These are phyloP conservation scores for Callipepla squamata DNA, from an alignment of 2,113 vertebrate genomes.

Conservation along the genomic window DNA sequence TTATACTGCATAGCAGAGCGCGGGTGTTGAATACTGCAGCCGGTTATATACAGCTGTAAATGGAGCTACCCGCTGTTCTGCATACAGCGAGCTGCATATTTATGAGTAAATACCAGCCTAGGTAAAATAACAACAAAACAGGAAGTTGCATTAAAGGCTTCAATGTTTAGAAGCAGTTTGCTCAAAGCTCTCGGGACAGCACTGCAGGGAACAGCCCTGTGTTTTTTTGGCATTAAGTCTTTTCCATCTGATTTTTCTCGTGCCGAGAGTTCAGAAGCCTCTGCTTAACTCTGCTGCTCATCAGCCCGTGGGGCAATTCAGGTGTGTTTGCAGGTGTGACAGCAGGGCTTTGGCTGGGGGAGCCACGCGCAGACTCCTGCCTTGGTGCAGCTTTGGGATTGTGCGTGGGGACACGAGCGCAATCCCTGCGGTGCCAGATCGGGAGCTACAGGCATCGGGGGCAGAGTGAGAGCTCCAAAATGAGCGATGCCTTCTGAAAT, in stretches of 20 bases:
- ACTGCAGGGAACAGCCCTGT: background rate
- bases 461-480: background rate
- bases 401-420: rapidly evolving
- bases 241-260: conserved; percentile 48
- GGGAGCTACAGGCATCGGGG: background rate
- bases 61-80: conserved; percentile 64
- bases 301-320: conserved; percentile 26
- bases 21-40: conserved; percentile 58
- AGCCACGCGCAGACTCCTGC: background rate
- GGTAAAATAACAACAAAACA: conserved; percentile 54
- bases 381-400: background rate
- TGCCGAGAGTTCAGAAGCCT: conserved; percentile 23
- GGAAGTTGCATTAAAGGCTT: conserved; percentile 41
- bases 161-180: conserved; percentile 48
- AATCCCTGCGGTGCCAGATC: too few species aligned
- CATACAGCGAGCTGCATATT: conserved; percentile 34
- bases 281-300: background rate
- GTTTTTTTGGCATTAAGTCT: conserved; percentile 16
- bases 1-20: conserved; percentile 54
- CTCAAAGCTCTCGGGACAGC: conserved; percentile 13
- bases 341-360: background rate
- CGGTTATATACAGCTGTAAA: conserved; percentile 62
- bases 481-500: conserved; percentile 62
- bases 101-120: conserved; percentile 53
- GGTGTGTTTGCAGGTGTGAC: background rate